These are phyloP conservation scores for Nothoprocta perdicaria DNA, from an alignment of 2,113 vertebrate genomes.

Conservation along the genomic window DNA sequence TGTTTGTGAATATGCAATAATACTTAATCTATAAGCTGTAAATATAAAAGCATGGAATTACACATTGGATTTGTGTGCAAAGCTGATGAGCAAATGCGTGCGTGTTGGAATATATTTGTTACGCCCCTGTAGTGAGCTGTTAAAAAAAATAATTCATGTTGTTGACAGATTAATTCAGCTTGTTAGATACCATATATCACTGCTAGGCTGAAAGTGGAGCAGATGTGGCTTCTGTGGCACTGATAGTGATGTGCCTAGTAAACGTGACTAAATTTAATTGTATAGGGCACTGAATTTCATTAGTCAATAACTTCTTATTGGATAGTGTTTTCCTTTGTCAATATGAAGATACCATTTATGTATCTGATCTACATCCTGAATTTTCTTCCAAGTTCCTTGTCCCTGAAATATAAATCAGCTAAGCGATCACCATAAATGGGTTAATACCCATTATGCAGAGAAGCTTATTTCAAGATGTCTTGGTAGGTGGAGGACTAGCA, in stretches of 20 bases:
- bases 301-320: slow-evolving; percentile 22
- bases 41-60: neutral
- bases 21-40: neutral
- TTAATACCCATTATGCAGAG: neutral
- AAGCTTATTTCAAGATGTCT: neutral
- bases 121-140: neutral
- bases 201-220: neutral
- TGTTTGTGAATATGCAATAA: neutral
- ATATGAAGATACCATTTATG: neutral
- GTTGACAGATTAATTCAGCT: slow-evolving; percentile 22
- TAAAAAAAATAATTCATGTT: slow-evolving; percentile 17
- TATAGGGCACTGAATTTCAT: neutral
- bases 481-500: neutral
- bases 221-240: slow-evolving; percentile 6
- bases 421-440: neutral
- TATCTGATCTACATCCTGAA: neutral
- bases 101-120: neutral
- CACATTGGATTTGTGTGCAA: neutral
- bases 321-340: slow-evolving; percentile 4
- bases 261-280: neutral
- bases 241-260: neutral
- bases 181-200: slow-evolving; percentile 1
- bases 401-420: neutral
- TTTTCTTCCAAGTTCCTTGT: neutral
- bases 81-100: neutral